Base-by-base conservation (phyloP, 2,113 vertebrate genomes). In the Engraulis encrasicolus region DNA sequence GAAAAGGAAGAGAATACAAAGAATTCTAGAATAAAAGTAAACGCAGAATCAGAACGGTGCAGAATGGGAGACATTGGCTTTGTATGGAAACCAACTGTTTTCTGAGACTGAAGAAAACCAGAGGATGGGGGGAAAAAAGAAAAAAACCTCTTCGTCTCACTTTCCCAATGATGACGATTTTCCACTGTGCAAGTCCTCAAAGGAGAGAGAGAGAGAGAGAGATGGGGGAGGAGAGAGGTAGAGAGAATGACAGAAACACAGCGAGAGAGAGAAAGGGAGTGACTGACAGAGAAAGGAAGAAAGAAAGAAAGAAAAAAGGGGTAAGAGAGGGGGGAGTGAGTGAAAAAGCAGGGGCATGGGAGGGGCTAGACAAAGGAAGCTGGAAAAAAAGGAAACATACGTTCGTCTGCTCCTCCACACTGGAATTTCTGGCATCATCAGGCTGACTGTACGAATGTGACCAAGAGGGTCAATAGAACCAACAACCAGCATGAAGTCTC, bases 401-500 rank as follows among this genome's bases (percentile, higher is more conserved):
- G 94, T 86, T 45, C 80, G 90, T 92, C 92, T 94, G 91, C 89
- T 92, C 90, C 91, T 92, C 90, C 85, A 83, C 88, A 89, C 82
- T 93, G 94, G 94, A 95, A 95, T 95, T 94, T 94, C 89, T 94
- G 91, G 91, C 92, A 92, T 93, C 92, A 93, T 88, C 86, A 84
- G 85, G 87, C 91, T 93, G 91, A 91, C 90, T 88, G 27, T 94
- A 83, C 83, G 50, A 89, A 91, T 88, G 88, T 87, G 86, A 92
- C 90, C 88, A 89, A 85, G 86, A 80, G 89, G 86, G 83, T 89
- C 83, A 87, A 86, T 50, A 81, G 61, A 23, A 83, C 80, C 81
- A 80, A 36, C 45, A 79, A 11, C 27, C 66, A 74, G 27, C 15
- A 23, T 23, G 66, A 74, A 74, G 66, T 14, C 66, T 74, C 66